Conservation (phyloP, 64 coral and sea anemone genomes). For the Stichodactyla helianthus region DNA sequence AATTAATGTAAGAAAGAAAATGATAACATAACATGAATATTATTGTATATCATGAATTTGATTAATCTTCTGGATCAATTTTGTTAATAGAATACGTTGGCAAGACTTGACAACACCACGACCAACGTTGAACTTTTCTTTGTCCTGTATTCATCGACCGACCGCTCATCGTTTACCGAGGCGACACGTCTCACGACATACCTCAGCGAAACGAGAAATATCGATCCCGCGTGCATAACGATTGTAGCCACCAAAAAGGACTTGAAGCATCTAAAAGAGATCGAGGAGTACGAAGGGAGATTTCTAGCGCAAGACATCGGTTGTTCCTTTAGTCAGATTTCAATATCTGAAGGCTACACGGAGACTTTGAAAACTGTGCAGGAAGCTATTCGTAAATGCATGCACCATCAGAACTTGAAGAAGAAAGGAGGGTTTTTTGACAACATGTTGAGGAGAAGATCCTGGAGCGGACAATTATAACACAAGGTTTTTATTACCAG, state of each 20-base stretch:
- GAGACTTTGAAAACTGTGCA: constrained; percentile 10
- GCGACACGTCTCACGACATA: constrained; percentile 30
- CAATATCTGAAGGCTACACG: constrained; percentile 28
- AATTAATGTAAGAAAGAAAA: too few relatives aligned
- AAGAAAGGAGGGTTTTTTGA: constrained; percentile 14
- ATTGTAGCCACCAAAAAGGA: constrained; percentile 57
- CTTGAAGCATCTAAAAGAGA: constrained; percentile 47
- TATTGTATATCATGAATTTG: not conserved
- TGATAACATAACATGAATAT: not conserved
- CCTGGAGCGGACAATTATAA: constrained; percentile 29
- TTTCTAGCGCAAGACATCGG: constrained; percentile 41
- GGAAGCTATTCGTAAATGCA: constrained; percentile 9
- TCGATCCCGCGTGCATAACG: constrained; percentile 33
- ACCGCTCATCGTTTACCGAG: constrained; percentile 47
- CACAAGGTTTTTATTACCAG: too few relatives aligned
- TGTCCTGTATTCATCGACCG: constrained; percentile 53
- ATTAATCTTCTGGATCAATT: not conserved
- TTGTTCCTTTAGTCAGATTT: constrained; percentile 45
- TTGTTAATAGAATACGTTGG: constrained; percentile 39
- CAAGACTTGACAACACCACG: constrained; percentile 45
- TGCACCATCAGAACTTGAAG: not conserved
- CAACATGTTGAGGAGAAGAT: constrained; percentile 10
- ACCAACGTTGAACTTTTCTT: constrained; percentile 44
- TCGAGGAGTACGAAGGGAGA: constrained; percentile 56
- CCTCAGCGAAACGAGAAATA: constrained; percentile 55